Percentiles rank a stretch among this genome's conserved stretches.
Conservation (phyloP, 1,140 invertebrate genomes). For the Hetaerina americana region DNA sequence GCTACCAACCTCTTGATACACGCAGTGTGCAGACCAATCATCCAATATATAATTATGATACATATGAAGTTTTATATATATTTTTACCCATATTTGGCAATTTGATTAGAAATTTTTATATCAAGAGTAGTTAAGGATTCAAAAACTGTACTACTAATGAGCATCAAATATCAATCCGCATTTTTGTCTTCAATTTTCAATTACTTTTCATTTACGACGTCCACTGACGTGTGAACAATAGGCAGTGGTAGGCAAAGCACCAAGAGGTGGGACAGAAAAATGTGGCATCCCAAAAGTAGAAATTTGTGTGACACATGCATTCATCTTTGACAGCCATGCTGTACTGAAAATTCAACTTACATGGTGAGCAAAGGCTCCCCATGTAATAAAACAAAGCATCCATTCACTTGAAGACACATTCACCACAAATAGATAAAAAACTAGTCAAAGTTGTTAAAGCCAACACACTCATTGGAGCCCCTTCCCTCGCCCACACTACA, state of each 20-base stretch:
- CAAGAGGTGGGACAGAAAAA: constrained; percentile 2
- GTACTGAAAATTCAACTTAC: not conserved
- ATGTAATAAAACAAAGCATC: too few relatives aligned
- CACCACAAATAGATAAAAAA: not conserved
- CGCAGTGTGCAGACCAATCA: not conserved
- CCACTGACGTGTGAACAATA: constrained; percentile 4
- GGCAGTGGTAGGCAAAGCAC: constrained; percentile 8
- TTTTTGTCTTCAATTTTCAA: not conserved
- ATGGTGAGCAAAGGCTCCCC: not conserved
- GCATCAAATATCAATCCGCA: constrained; percentile 1
- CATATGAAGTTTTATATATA: too few relatives aligned
- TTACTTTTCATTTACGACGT: constrained; percentile 4
- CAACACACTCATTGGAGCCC: not conserved
- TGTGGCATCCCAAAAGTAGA: not conserved
- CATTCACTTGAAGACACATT: not conserved
- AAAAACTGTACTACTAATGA: constrained; percentile 1
- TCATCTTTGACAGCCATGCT: not conserved
- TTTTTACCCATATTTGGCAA: not conserved
- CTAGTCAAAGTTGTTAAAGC: not conserved
- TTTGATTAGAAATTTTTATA: not conserved
- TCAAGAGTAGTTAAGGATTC: not conserved
- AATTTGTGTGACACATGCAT: not conserved
- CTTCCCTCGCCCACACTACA: not conserved
- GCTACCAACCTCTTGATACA: not conserved
- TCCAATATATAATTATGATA: too few relatives aligned